These are phyloP conservation scores for Hydrocynus forskahlii DNA, from an alignment of 2,797 vertebrate genomes.

Conservation along the genomic window DNA sequence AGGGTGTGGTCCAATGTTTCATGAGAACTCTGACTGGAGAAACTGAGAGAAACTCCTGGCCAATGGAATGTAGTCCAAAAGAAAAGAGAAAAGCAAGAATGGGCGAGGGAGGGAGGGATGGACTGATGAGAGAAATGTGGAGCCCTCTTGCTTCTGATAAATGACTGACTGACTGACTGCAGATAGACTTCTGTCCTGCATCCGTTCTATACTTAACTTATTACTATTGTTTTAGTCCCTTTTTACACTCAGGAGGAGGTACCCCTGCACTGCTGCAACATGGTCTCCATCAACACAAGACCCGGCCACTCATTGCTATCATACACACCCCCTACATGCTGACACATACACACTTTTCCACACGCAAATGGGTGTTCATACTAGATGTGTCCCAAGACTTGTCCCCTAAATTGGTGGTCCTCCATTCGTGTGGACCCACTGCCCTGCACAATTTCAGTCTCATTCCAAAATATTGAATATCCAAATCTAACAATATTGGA, in stretches of 20 bases:
- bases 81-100: slow-evolving; percentile 17
- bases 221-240: slow-evolving; percentile 51
- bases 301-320: slow-evolving; percentile 28
- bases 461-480: no score
- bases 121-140: slow-evolving; percentile 3
- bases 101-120: slow-evolving; percentile 31
- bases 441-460: no score
- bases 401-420: no score
- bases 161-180: slow-evolving; percentile 31
- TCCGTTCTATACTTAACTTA: slow-evolving; percentile 58
- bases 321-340: not conserved
- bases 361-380: not conserved
- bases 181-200: slow-evolving; percentile 34
- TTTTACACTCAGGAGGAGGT: slow-evolving; percentile 59
- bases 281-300: slow-evolving; percentile 45
- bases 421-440: no score
- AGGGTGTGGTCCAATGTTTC: not conserved
- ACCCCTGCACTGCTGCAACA: slow-evolving; percentile 54
- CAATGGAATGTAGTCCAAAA: slow-evolving; percentile 59
- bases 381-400: slow-evolving; percentile 4
- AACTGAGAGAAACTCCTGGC: slow-evolving; percentile 29
- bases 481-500: no score
- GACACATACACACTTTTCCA: slow-evolving; percentile 9
- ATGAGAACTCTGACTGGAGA: slow-evolving; percentile 42
- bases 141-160: slow-evolving; percentile 11